Evolutionary conservation across 2,113 vertebrate species (phyloP), one percentile per base, ranked within the genome.

Genomic region (Pangasianodon gigas): DNA sequence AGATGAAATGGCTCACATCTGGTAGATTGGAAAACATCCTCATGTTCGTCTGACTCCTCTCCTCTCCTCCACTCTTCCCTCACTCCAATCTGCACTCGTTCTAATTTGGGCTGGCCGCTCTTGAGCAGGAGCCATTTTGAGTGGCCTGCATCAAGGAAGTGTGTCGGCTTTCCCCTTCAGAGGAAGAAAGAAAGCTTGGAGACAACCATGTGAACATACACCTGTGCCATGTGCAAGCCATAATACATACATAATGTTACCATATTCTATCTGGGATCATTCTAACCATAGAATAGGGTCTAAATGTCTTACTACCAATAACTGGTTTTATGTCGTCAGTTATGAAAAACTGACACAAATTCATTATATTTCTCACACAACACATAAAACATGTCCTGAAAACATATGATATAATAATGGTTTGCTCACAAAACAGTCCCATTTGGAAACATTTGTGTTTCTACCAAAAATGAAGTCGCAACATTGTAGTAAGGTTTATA

Each of bases 1-100:
- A 95, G 95, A 96, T 96, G 95, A 96, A 96, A 96, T 96, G 95
- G 94, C 95, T 96, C 95, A 96, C 96, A 96, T 96, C 96, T 96
- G 96, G 94, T 93, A 93, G 96, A 95, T 95, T 95, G 94, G 94
- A 95, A 96, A 96, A 96, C 95, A 94, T 91, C 89, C 88, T 91
- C 86, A 86, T 62, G 87, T 86, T 90, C 82, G 67, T 91, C 82
- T 46, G 83, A 81, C 80, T 89, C 71, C 84, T 87, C 86, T 90
- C 82, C 75, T 87, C 83, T 79, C 82, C 65, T 89, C 71, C 77
- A 56, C 89, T 89, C 88, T 86, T 94, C 93, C 94, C 82, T 85
- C 77, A 65, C 90, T 89, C 48, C 75, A 81, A 46, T 80, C 71
- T 74, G 51, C 80, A 65, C 88, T 77, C 93, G 91, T 95, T 95